Conservation (phyloP, 2,888 invertebrate species). For the Coelopa pilipes region DNA sequence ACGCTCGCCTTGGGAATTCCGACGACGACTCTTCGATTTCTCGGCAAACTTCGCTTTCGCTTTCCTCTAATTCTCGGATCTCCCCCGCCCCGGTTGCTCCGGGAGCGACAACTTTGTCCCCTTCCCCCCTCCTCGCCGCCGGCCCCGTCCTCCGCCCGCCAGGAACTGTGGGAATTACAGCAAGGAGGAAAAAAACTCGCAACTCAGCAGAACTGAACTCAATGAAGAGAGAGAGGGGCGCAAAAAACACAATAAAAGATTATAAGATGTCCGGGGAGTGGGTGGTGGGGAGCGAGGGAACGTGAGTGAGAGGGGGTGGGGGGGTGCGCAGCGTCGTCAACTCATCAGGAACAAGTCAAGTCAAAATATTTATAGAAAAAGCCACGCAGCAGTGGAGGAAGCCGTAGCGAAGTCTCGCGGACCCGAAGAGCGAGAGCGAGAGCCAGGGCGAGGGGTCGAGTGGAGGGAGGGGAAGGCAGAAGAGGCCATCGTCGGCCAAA, state of each 20-base stretch:
- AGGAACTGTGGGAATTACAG: neutral
- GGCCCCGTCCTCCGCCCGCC: too few relatives aligned
- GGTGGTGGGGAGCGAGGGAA: slow-evolving; percentile 23
- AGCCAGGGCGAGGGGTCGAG: neutral
- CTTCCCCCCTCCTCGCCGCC: too few relatives aligned
- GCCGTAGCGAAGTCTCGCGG: neutral
- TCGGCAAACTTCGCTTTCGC: too few relatives aligned
- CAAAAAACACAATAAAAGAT: slow-evolving; percentile 43
- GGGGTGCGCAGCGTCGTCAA: slow-evolving; percentile 21
- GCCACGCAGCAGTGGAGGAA: neutral
- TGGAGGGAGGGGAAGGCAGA: neutral
- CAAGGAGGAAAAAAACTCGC: slow-evolving; percentile 41
- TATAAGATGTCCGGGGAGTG: slow-evolving; percentile 1
- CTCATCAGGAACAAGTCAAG: slow-evolving; percentile 1
- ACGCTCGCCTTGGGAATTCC: too few relatives aligned
- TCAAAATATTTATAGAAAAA: slow-evolving; percentile 27
- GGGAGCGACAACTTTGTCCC: too few relatives aligned
- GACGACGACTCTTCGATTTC: too few relatives aligned
- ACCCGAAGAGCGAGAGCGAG: slow-evolving; percentile 7
- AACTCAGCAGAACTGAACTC: slow-evolving; percentile 29
- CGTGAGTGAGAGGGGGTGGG: neutral
- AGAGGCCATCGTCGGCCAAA: neutral
- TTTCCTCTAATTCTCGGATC: neutral
- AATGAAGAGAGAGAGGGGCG: slow-evolving; percentile 22
- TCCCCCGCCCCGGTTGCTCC: too few relatives aligned